These are phyloP conservation scores for Agrotis segetum DNA, from an alignment of 2,888 invertebrate genomes.

Conservation along the genomic window DNA sequence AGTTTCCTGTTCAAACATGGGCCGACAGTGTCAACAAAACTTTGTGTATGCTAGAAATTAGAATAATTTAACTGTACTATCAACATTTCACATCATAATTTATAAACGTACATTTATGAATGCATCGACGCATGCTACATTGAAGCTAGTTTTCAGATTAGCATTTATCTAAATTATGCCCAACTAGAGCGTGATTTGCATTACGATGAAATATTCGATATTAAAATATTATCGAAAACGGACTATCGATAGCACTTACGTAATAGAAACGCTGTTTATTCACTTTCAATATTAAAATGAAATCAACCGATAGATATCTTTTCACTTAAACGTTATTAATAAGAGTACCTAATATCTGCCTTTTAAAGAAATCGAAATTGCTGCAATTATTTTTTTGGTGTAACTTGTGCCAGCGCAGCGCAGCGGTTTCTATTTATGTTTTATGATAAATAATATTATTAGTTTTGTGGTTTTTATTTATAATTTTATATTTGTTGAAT, in stretches of 20 bases:
- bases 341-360: background rate
- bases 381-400: background rate
- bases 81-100: conserved; percentile 27
- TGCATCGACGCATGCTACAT: conserved; percentile 3
- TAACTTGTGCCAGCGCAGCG: too few species aligned
- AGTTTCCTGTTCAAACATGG: conserved; percentile 48
- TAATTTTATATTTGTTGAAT: background rate
- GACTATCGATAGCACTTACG: conserved; percentile 38
- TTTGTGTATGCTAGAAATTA: conserved; percentile 43
- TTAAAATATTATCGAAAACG: conserved; percentile 48
- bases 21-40: conserved; percentile 37
- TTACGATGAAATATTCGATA: conserved; percentile 46
- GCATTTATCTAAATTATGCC: conserved; percentile 39
- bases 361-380: background rate
- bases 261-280: conserved; percentile 37
- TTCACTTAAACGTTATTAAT: conserved; percentile 39
- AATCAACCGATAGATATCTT: conserved; percentile 56
- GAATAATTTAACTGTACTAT: conserved; percentile 34
- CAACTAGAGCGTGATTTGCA: conserved; percentile 30
- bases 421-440: too few species aligned
- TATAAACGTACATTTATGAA: conserved; percentile 17
- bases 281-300: conserved; percentile 53
- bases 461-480: background rate
- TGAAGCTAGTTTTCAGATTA: conserved; percentile 25
- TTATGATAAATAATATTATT: too few species aligned